These are phyloP conservation scores for Cheilosia grossa DNA, from an alignment of 2,888 invertebrate species.

Conservation along the genomic window DNA sequence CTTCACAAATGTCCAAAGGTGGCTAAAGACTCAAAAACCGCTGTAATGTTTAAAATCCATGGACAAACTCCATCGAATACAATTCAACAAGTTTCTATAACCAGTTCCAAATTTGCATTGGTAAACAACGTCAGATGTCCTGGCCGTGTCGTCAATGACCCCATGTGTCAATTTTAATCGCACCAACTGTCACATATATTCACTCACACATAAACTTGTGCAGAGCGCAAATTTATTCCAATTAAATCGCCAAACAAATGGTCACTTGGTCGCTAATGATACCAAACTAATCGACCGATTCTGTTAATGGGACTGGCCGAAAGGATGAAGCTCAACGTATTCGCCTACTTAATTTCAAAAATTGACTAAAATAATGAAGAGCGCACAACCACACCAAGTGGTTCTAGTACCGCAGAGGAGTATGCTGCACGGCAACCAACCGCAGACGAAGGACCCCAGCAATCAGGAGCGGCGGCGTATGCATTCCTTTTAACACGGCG, in stretches of 20 bases:
- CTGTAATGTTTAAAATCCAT: too few relatives aligned
- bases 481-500: constrained; percentile 74
- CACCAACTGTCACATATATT: constrained; percentile 24
- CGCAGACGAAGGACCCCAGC: constrained; percentile 53
- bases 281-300: constrained; percentile 72
- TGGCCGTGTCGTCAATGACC: constrained; percentile 28
- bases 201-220: constrained; percentile 22
- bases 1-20: too few relatives aligned
- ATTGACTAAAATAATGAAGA: constrained; percentile 62
- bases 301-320: constrained; percentile 65
- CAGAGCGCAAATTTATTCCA: constrained; percentile 61
- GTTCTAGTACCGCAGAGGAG: constrained; percentile 4
- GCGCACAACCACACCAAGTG: constrained; percentile 35
- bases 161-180: constrained; percentile 38
- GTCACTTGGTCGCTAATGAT: constrained; percentile 69
- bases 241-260: constrained; percentile 74
- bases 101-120: too few relatives aligned
- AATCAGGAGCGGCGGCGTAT: constrained; percentile 72
- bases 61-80: too few relatives aligned
- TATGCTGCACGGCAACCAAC: neutral
- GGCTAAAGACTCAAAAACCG: too few relatives aligned
- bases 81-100: too few relatives aligned
- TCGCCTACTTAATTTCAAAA: constrained; percentile 60
- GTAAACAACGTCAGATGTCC: too few relatives aligned
- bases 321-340: constrained; percentile 50